Evolutionary conservation across 1,140 invertebrate genomes (phyloP).

Genomic region (Ceratosolen fusciceps): DNA sequence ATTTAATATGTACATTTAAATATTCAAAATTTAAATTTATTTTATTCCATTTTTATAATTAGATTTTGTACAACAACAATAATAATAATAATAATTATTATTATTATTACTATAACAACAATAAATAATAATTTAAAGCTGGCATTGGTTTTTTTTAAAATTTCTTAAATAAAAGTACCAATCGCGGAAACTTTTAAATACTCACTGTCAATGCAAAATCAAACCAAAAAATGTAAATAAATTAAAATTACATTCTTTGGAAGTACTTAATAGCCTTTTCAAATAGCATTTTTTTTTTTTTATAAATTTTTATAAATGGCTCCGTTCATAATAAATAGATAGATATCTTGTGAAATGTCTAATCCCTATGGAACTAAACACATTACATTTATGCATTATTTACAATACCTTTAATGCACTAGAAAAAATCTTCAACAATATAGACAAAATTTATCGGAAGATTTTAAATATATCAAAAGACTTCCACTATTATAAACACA

Average conservation of each 20-base stretch:
- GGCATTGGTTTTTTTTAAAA: neutral
- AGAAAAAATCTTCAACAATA: conserved; percentile 29
- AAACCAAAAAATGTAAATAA: conserved; percentile 30
- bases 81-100: conserved; percentile 8
- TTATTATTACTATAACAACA: too few relatives aligned
- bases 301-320: conserved; percentile 24
- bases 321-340: neutral
- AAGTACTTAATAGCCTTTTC: conserved; percentile 26
- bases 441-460: conserved; percentile 39
- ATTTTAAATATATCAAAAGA: conserved; percentile 32
- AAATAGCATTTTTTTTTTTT: too few relatives aligned
- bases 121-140: neutral
- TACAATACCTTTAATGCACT: conserved; percentile 35
- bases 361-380: neutral
- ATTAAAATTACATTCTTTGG: conserved; percentile 25
- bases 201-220: conserved; percentile 5
- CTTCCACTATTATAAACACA: conserved; percentile 3
- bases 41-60: neutral
- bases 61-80: neutral
- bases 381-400: too few relatives aligned
- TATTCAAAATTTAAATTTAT: neutral
- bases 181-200: conserved; percentile 17
- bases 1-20: neutral
- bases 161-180: conserved; percentile 23
- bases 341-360: conserved; percentile 2